These are phyloP conservation scores for Dryadula phaetusa DNA, from an alignment of 2,888 invertebrate genomes.

Conservation along the genomic window DNA sequence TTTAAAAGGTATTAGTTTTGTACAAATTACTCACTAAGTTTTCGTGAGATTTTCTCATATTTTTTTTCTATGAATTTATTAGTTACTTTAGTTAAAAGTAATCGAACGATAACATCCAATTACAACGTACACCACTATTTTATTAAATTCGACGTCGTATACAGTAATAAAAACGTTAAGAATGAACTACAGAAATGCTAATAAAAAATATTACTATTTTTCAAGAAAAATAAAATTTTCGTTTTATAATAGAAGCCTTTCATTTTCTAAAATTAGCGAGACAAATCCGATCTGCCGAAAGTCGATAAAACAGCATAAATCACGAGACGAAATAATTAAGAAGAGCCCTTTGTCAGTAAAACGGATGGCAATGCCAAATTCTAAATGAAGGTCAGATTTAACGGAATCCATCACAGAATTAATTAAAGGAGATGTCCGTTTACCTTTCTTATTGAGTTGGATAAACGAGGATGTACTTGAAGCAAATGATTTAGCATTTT, in stretches of 20 bases:
- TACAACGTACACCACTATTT: too few species aligned
- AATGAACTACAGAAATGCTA: not conserved
- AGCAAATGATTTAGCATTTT: not conserved
- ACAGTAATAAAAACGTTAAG: not conserved
- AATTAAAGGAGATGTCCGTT: slow-evolving; percentile 38
- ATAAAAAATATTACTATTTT: not conserved
- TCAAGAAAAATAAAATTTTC: not conserved
- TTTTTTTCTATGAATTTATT: too few species aligned
- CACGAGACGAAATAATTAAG: slow-evolving; percentile 35
- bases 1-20: not conserved
- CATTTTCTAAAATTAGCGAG: slow-evolving; percentile 14
- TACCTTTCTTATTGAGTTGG: slow-evolving; percentile 28
- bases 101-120: too few species aligned
- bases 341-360: slow-evolving; percentile 34
- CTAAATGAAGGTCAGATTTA: slow-evolving; percentile 35
- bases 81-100: too few species aligned
- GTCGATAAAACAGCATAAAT: slow-evolving; percentile 33
- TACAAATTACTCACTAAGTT: too few species aligned
- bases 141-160: too few species aligned
- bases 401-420: slow-evolving; percentile 42
- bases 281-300: slow-evolving; percentile 12
- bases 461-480: slow-evolving; percentile 20
- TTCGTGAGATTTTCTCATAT: too few species aligned
- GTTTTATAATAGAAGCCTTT: slow-evolving; percentile 6
- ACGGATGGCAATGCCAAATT: slow-evolving; percentile 33